Percentiles rank a stretch among this genome's conserved stretches.
These are phyloP conservation scores for Anas bernieri DNA, from an alignment of 2,797 vertebrate species.

Conservation along the genomic window DNA sequence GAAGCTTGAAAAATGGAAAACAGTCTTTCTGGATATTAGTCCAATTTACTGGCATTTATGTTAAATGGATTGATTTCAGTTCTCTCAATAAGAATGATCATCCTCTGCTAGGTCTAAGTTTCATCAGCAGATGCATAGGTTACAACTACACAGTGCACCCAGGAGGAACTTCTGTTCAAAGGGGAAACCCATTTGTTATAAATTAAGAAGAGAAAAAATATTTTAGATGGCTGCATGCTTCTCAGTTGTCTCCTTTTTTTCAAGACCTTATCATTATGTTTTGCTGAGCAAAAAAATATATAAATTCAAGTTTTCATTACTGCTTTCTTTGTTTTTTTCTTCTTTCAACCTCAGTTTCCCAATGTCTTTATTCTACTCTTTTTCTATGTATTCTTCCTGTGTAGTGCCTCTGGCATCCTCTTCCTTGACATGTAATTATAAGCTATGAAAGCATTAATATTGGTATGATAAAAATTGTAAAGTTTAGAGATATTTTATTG, in stretches of 20 bases:
- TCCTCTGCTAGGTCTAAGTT: background rate
- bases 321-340: background rate
- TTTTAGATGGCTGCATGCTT: background rate
- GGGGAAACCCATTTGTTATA: background rate
- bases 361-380: background rate
- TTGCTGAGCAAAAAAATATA: background rate
- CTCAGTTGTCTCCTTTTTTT: background rate
- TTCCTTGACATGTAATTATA: background rate
- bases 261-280: background rate
- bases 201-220: background rate
- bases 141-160: background rate
- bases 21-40: background rate
- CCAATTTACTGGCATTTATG: background rate
- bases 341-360: background rate
- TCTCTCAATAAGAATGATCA: background rate
- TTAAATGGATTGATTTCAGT: background rate
- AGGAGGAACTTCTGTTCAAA: background rate
- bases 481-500: background rate
- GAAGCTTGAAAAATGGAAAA: background rate
- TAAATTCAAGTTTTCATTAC: background rate
- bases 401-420: background rate
- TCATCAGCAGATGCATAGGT: background rate
- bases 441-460: background rate
- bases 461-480: background rate
- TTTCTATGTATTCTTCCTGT: background rate